Base-by-base conservation (phyloP, 2,888 invertebrate species). In the Synergus gifuensis region DNA sequence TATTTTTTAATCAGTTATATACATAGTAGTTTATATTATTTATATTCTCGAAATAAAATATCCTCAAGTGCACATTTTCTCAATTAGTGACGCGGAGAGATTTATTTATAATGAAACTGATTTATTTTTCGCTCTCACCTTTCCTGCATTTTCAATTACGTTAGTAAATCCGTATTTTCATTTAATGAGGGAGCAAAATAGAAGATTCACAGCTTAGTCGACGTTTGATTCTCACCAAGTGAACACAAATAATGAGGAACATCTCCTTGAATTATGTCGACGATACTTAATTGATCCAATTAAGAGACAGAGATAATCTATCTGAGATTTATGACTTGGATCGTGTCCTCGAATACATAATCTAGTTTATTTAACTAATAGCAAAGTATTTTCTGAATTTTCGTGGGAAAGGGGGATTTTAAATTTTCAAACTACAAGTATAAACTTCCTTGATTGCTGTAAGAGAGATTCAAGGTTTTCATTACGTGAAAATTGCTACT, bases 241-340 rank as follows among this genome's bases (percentile, higher is more conserved):
- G 36, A 73, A 73, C 73, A 73, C 49, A 36, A 73, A 73, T 54
- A 73, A 73, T 36, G 73, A 73, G 73, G 36, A 54, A 36, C 9
- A 11, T 73, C n/a, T 36, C 73, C 73, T 73, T 54, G 73, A 28
- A 54, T 73, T 54, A 69, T 16, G 36, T 28, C 11, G 8, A 54
- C 16, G 16, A 73, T 73, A 73, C 8, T 73, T 73, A 73, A 73
- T 73, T 54, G 73, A 46, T 54, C 36, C 36, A 73, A 54, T 54
- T 73, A 36, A 49, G 54, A 36, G 28, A 40, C 36, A 46, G 73
- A 28, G 44, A 67, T 12, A 73, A n/a, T 73, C 40, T 40, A 73
- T 49, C 12, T 46, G n/a, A 36, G 28, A 54, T n/a, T n/a, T 40
- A 54, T n/a, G 40, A 54, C 11, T 28, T 14, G 11, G 18, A 49